Evolutionary conservation across 2,888 invertebrate species (phyloP), one percentile per base, ranked within the genome.

Genomic region (Dinocampus coccinellae): DNA sequence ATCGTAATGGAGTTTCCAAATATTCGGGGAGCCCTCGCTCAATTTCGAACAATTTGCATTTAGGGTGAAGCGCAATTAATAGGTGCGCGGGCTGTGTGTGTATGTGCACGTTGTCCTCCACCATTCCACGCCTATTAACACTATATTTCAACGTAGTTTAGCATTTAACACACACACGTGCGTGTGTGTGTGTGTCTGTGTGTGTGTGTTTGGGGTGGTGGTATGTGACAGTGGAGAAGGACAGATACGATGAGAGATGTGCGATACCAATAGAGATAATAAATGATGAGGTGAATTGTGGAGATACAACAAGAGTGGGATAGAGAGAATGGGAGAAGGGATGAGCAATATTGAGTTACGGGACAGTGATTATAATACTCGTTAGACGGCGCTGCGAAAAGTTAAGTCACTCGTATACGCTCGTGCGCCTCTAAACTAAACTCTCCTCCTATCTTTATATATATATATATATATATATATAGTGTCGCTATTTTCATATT

Each of bases 41-140:
- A 86, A 87, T 87, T 87, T 86, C 85, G 82, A 86, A 86, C 87
- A 85, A 87, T 87, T 87, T 87, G 85, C 87, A 87, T 87, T 86
- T 85, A 85, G 85, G 87, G 85, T 84, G 85, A 85, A 86, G 85
- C 85, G 85, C 85, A 87, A 87, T 87, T 87, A 87, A 86, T 87
- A 85, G 85, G 82, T 85, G 86, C 85, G 75, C 65, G 69, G 57
- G 57, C 3, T 65, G 55, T 66, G 81, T 83, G 84, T n/a, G n/a
- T n/a, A n/a, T n/a, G n/a, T n/a, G n/a, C n/a, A n/a, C n/a, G n/a
- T 84, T 84, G 83, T 83, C 79, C 82, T 81, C 78, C 79, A 79
- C 85, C 84, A 84, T 84, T 85, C 85, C 83, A 80, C 83, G 82
- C 84, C 86, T 86, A 86, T 86, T 86, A 86, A 86, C 86, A 81